Conservation (phyloP, 2,888 invertebrate genomes). For the Cryptocheilus praepositus region DNA sequence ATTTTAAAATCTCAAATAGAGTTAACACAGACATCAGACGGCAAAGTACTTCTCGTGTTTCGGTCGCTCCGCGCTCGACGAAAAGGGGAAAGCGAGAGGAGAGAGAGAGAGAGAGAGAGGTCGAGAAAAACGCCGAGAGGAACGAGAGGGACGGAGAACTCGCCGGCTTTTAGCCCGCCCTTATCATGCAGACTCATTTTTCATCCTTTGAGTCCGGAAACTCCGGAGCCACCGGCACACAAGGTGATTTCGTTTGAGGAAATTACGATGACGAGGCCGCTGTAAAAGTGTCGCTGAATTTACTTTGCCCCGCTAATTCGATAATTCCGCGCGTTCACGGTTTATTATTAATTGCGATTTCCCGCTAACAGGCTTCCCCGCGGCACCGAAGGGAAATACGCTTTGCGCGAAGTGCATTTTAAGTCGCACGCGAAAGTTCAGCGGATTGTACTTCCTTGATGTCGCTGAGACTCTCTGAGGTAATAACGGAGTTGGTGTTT, state of each 20-base stretch:
- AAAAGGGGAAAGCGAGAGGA: constrained; percentile 2
- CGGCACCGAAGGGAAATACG: too few species aligned
- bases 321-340: too few species aligned
- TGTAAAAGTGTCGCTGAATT: too few species aligned
- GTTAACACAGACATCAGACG: constrained; percentile 56
- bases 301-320: too few species aligned
- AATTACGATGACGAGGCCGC: not conserved
- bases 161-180: constrained; percentile 31
- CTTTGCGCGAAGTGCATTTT: too few species aligned
- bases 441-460: too few species aligned
- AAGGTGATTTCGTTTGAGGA: constrained; percentile 1
- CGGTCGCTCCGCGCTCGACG: constrained; percentile 8
- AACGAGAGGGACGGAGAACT: too few species aligned
- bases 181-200: constrained; percentile 31
- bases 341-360: too few species aligned
- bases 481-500: too few species aligned
- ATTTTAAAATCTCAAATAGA: constrained; percentile 60
- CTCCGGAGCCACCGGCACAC: not conserved
- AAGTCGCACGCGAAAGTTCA: too few species aligned
- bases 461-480: too few species aligned
- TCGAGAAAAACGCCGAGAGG: not conserved
- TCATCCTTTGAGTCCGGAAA: constrained; percentile 45
- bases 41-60: constrained; percentile 26
- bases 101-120: constrained; percentile 27
- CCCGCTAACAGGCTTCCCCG: too few species aligned